Base-by-base conservation (phyloP, 2,113 vertebrate species). In the Sceloporus tristichus region DNA sequence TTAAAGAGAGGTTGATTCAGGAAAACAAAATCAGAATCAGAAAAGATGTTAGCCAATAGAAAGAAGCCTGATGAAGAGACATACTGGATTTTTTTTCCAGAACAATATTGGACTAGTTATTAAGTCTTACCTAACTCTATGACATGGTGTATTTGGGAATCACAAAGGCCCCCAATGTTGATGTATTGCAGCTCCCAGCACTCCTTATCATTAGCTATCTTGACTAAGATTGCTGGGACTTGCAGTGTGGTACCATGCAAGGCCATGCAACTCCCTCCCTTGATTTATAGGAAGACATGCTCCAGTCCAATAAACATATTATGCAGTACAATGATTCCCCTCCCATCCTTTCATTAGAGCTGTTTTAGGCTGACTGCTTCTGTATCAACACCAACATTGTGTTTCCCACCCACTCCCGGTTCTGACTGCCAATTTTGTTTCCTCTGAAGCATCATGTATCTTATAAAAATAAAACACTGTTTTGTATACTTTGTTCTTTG, bases 401-500 rank as follows among this genome's bases (percentile, higher is more conserved):
- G 29, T 82, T 85, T 75, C 48, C 21, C 27, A 25, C 4, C 9
- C 40, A n/a, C 68, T 85, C 42, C 25, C 18, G 80, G 29, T 25
- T 10, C 82, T 86, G 82, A 66, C 2, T 56, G 84, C 21, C n/a
- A 85, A 80, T 84, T 75, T 38, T 8, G 5, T 34, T 6, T 8
- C 54, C 40, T 14, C 21, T 16, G 2, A 78, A 19, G 5, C 25
- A 34, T 89, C 42, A n/a, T 83, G 13, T 27, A 29, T 84, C 34
- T 78, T 75, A 6, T 25, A 84, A 77, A 85, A 88, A 77, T 7
- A 89, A 42, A 91, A 40, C 34, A 71, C 25, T 75, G 59, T 56
- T 23, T 40, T 9, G 16, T 6, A 34, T 73, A 70, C 23, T 86
- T n/a, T 10, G 65, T 82, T 1, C 11, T 14, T 75, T 0, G 75